These are phyloP conservation scores for Acyrthosiphon pisum DNA, from an alignment of 1,140 invertebrate species.

Conservation along the genomic window DNA sequence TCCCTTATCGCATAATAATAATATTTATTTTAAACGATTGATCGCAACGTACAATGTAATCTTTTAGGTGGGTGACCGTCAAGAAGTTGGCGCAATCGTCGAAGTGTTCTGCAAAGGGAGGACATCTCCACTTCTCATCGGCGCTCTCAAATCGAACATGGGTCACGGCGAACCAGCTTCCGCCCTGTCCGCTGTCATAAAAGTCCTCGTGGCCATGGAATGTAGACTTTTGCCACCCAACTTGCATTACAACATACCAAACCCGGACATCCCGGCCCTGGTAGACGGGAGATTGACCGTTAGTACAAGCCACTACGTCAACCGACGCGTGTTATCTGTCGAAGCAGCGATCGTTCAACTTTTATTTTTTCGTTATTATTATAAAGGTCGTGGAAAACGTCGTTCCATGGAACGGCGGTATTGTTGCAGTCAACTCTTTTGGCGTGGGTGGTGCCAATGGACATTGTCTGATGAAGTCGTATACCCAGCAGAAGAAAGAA, in stretches of 20 bases:
- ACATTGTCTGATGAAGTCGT: conserved; percentile 69
- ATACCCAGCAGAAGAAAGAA: conserved; percentile 60
- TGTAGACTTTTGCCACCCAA: conserved; percentile 61
- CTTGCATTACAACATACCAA: conserved; percentile 72
- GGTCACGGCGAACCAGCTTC: conserved; percentile 77
- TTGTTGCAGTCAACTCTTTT: conserved; percentile 75
- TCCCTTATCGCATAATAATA: background rate
- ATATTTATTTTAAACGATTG: background rate
- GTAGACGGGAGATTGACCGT: conserved; percentile 68
- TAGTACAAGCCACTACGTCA: background rate
- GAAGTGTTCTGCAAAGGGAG: conserved; percentile 64
- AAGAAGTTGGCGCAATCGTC: conserved; percentile 62
- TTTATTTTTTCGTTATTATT: background rate
- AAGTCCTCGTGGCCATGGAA: conserved; percentile 63
- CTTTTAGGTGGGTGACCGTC: conserved; percentile 59
- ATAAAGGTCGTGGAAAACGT: conserved; percentile 67
- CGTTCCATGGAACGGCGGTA: conserved; percentile 67
- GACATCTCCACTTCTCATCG: conserved; percentile 69
- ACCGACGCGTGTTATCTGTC: background rate
- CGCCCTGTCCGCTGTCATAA: conserved; percentile 68
- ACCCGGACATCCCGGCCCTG: conserved; percentile 70
- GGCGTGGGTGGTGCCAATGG: conserved; percentile 75
- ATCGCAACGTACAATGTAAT: background rate
- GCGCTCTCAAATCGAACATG: conserved; percentile 78
- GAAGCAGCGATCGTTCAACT: background rate